These are phyloP conservation scores for Tokudaia tokunoshimensis DNA, from an alignment of 2,797 vertebrate genomes.

Conservation along the genomic window DNA sequence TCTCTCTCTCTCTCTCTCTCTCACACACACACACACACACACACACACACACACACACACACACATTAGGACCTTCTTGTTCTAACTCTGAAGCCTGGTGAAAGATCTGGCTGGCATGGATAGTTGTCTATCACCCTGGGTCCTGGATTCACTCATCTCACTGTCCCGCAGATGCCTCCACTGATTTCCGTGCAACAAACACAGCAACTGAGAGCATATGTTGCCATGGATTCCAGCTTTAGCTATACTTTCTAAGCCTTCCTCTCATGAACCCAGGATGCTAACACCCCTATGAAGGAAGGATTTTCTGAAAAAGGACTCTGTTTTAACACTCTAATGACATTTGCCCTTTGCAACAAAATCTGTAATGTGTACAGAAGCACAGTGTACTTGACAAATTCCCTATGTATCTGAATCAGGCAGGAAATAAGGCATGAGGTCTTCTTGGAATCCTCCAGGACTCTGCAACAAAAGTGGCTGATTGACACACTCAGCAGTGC, in stretches of 20 bases:
- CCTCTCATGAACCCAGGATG: not conserved
- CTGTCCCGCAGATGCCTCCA: not conserved
- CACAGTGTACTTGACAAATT: constrained; percentile 27
- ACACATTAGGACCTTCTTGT: not conserved
- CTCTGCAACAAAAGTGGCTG: constrained; percentile 13
- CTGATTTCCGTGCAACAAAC: constrained; percentile 36
- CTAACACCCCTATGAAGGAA: not conserved
- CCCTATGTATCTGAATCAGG: not conserved
- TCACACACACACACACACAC: too few relatives aligned
- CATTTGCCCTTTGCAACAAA: not conserved
- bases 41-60: too few relatives aligned
- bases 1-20: too few relatives aligned
- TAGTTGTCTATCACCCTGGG: not conserved
- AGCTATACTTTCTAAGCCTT: constrained; percentile 10
- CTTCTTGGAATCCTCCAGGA: constrained; percentile 30
- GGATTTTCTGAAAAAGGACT: constrained; percentile 1
- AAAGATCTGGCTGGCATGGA: not conserved
- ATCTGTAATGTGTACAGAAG: not conserved
- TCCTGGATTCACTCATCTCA: not conserved
- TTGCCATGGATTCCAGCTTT: not conserved
- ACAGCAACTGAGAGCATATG: not conserved
- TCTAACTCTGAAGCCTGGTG: constrained; percentile 16
- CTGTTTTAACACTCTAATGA: not conserved
- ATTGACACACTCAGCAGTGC: not conserved
- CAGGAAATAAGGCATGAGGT: constrained; percentile 4